These are phyloP conservation scores for Girardinichthys multiradiatus DNA, from an alignment of 2,113 vertebrate species.

Conservation along the genomic window DNA sequence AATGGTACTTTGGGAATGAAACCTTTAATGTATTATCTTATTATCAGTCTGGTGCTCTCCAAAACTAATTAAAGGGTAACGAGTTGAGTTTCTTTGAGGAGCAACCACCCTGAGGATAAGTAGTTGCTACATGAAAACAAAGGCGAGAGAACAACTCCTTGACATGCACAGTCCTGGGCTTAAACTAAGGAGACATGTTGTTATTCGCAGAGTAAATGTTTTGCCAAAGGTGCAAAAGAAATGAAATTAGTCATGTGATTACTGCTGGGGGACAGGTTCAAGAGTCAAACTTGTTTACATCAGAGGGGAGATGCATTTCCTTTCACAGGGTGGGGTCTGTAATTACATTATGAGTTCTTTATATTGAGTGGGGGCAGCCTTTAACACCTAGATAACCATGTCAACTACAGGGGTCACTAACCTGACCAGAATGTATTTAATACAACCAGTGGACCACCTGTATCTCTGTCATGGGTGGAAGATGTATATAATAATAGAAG, in stretches of 20 bases:
- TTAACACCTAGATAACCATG: constrained; percentile 44
- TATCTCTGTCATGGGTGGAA: not conserved
- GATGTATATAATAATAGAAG: not conserved
- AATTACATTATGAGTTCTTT: constrained; percentile 62
- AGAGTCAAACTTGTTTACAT: constrained; percentile 65
- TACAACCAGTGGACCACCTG: not conserved
- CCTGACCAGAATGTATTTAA: constrained; percentile 31
- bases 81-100: constrained; percentile 45
- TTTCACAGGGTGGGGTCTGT: constrained; percentile 35
- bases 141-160: constrained; percentile 17
- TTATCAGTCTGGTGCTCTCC: constrained; percentile 20
- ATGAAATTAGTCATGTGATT: constrained; percentile 63
- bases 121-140: constrained; percentile 29
- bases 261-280: constrained; percentile 52
- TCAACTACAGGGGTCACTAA: constrained; percentile 37
- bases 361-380: constrained; percentile 50
- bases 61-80: constrained; percentile 70
- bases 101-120: constrained; percentile 41
- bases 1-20: constrained; percentile 13
- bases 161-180: not conserved
- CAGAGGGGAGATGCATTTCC: constrained; percentile 45
- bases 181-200: constrained; percentile 8
- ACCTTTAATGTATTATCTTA: constrained; percentile 29
- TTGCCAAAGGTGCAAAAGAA: constrained; percentile 60
- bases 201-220: constrained; percentile 28